A percentile compares a stretch with the other conserved stretches of the same genome.
Evolutionary conservation across 2,113 vertebrate genomes (phyloP).

Genomic region (Tapirus terrestris): DNA sequence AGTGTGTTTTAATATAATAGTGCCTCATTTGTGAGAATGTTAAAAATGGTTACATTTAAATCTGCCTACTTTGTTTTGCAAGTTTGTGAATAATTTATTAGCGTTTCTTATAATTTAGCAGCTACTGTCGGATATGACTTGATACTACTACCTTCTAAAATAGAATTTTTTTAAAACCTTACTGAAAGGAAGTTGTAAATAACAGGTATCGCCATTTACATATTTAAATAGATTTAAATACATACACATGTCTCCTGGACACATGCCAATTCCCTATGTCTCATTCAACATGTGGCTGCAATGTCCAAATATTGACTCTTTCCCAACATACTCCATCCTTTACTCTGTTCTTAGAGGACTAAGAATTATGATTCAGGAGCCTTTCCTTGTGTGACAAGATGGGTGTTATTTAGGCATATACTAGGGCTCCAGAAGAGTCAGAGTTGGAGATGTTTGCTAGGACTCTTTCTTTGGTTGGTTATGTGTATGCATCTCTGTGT

Average conservation of each 20-base stretch:
- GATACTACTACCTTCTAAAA: conserved; percentile 13
- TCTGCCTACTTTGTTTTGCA: conserved; percentile 31
- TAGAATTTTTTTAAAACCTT: not conserved
- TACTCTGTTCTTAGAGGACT: not conserved
- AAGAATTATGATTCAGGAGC: not conserved
- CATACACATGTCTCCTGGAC: not conserved
- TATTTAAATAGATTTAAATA: not conserved
- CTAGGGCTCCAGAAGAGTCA: not conserved
- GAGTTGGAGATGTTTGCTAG: not conserved
- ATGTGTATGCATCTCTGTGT: not conserved
- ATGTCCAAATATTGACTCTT: conserved; percentile 10
- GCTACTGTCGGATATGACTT: not conserved
- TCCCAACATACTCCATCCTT: not conserved
- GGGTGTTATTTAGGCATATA: not conserved
- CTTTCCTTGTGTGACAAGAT: not conserved
- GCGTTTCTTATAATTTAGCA: not conserved
- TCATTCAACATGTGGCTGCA: not conserved
- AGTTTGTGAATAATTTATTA: not conserved
- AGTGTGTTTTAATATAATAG: conserved; percentile 3
- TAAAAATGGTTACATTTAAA: conserved; percentile 39
- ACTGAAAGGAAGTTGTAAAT: not conserved
- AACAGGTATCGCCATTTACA: not conserved
- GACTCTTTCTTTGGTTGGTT: not conserved
- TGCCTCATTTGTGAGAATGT: not conserved
- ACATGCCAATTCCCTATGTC: not conserved